Percentiles rank a stretch among this genome's conserved stretches.
phyloP scores from a whole-genome alignment of 2,888 invertebrate species.

The Acleris emargana region DNA sequence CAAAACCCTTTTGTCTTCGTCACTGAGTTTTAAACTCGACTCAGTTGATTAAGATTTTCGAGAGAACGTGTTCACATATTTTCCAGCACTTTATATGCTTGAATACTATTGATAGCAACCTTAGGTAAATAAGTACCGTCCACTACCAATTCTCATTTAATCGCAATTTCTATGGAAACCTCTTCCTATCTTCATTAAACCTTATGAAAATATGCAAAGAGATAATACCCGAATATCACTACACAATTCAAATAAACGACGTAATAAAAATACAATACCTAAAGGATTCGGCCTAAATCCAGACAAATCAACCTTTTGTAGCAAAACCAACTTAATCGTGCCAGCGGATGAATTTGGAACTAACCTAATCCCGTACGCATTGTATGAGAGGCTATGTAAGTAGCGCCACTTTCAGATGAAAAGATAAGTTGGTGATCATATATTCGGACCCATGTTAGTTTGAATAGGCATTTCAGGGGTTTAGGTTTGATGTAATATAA shows the following conservation, averaged over 20 bases:
- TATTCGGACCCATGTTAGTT: conserved; percentile 7
- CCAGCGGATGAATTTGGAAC: conserved; percentile 6
- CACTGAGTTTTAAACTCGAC: too few species aligned
- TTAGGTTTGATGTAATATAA: conserved; percentile 5
- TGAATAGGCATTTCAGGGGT: background rate
- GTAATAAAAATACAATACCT: conserved; percentile 16
- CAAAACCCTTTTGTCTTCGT: too few species aligned
- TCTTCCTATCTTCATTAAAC: background rate
- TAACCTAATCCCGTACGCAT: background rate
- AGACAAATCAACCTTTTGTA: conserved; percentile 12
- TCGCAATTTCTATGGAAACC: background rate
- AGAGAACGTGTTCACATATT: too few species aligned
- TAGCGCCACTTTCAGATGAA: conserved; percentile 2
- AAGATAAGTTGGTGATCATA: background rate
- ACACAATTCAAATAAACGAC: conserved; percentile 7
- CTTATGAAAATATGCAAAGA: background rate
- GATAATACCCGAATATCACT: background rate
- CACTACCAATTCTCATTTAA: too few species aligned
- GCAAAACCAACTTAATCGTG: conserved; percentile 1
- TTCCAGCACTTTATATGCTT: too few species aligned
- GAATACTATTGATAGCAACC: too few species aligned
- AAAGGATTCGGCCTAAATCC: conserved; percentile 12
- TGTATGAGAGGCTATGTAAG: background rate
- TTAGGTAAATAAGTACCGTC: too few species aligned
- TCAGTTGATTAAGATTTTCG: too few species aligned